A percentile compares a stretch with the other conserved stretches of the same genome.
Conservation (phyloP, 2,113 vertebrate genomes). For the Sphaerodactylus townsendi region DNA sequence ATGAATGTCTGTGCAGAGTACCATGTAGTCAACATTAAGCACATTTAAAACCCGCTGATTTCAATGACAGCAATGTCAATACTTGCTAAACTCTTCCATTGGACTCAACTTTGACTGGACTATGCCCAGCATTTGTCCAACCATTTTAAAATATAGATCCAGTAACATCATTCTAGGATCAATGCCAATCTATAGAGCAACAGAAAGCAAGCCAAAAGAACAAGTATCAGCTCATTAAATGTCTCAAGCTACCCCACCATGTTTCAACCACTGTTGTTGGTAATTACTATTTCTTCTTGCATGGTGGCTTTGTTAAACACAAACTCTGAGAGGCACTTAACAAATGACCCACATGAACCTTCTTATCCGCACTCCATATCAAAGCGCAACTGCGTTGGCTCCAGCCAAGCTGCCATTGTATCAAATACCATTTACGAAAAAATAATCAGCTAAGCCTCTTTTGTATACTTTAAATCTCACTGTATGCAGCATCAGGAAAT, state of each 20-base stretch:
- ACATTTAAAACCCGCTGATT: not conserved
- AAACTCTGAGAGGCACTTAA: constrained; percentile 14
- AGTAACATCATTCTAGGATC: not conserved
- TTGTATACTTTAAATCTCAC: not conserved
- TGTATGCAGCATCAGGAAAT: not conserved
- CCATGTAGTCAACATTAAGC: not conserved
- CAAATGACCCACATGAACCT: not conserved
- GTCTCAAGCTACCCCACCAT: not conserved
- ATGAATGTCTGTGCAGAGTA: not conserved
- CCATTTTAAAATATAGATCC: not conserved
- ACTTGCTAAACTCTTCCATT: not conserved
- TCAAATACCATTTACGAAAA: not conserved
- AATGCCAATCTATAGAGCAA: not conserved
- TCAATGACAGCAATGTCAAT: not conserved
- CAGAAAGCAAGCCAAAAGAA: not conserved
- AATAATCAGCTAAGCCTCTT: not conserved
- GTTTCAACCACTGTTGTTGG: too few relatives aligned
- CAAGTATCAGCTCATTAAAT: constrained; percentile 7
- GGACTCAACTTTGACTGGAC: not conserved
- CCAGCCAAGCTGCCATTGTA: not conserved
- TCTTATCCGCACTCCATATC: not conserved
- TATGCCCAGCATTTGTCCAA: not conserved
- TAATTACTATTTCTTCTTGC: not conserved
- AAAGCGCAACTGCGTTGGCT: not conserved
- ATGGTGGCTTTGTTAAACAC: not conserved